Evolutionary conservation across 2,888 invertebrate species (phyloP).

Genomic region (Heliconius sara): DNA sequence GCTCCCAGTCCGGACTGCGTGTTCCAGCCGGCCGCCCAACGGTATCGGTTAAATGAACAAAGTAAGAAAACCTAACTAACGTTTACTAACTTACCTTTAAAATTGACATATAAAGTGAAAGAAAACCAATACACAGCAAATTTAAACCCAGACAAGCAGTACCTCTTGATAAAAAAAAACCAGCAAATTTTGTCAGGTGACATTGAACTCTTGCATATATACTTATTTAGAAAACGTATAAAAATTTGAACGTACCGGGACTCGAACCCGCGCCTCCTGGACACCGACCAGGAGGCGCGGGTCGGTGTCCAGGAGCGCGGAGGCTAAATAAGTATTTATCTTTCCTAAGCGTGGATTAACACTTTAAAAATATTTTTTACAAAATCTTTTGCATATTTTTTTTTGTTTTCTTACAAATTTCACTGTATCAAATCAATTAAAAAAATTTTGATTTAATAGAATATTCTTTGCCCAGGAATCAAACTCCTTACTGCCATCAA

Average conservation of each 20-base stretch:
- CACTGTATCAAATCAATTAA: background rate
- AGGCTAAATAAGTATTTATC: no score
- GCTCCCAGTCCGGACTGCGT: conserved; percentile 75
- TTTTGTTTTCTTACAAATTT: no score
- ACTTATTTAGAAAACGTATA: no score
- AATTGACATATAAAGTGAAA: background rate
- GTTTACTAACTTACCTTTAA: background rate
- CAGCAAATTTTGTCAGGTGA: background rate
- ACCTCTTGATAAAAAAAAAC: background rate
- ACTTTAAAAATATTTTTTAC: no score
- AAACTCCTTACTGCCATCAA: conserved; percentile 77
- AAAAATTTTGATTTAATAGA: background rate
- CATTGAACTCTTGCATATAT: no score
- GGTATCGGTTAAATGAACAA: conserved; percentile 75
- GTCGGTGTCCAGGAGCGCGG: no score
- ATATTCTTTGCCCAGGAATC: conserved; percentile 63
- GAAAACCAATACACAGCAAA: background rate
- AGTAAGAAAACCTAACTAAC: conserved; percentile 56
- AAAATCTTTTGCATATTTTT: no score
- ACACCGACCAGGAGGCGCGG: no score
- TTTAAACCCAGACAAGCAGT: background rate
- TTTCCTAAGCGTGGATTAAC: no score
- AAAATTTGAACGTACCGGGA: no score
- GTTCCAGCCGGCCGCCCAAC: conserved; percentile 72
- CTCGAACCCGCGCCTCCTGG: no score